phyloP scores from a whole-genome alignment of 2,113 vertebrate genomes.

The Semnornis frantzii region DNA sequence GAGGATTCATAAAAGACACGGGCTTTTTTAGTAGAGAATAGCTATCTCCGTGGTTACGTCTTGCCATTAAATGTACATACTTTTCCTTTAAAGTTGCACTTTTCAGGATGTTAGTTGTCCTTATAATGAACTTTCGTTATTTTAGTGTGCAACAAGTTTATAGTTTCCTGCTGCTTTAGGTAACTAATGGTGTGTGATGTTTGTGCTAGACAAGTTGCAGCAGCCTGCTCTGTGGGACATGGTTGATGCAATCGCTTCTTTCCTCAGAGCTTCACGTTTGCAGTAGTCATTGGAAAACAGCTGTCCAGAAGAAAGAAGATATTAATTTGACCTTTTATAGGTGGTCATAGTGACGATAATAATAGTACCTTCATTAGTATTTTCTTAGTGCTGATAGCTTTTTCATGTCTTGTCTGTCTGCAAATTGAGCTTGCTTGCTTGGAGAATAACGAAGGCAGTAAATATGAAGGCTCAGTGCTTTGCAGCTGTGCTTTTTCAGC shows the following conservation, averaged over 20 bases:
- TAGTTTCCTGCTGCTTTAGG: neutral
- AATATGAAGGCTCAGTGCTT: neutral
- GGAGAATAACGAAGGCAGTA: neutral
- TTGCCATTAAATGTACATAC: neutral
- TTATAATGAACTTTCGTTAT: neutral
- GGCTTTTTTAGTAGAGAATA: neutral
- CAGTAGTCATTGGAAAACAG: neutral
- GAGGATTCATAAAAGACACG: neutral
- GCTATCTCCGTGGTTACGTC: neutral
- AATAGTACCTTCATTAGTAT: fast-evolving
- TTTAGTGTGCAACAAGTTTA: fast-evolving
- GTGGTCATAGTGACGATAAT: neutral
- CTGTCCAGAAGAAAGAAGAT: neutral
- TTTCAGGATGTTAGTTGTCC: neutral
- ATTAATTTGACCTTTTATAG: neutral
- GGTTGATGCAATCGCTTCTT: neutral
- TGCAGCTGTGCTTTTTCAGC: neutral
- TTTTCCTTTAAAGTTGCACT: neutral
- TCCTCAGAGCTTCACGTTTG: neutral
- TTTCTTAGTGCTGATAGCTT: neutral
- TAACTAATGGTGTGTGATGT: neutral
- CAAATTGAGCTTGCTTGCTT: neutral
- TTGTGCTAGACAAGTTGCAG: neutral
- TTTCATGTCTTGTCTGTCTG: neutral
- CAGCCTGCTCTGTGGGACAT: neutral